Percentiles rank a stretch among this genome's conserved stretches.
Evolutionary conservation across 2,797 vertebrate species (phyloP).

Genomic region (Adelosebastes latens): DNA sequence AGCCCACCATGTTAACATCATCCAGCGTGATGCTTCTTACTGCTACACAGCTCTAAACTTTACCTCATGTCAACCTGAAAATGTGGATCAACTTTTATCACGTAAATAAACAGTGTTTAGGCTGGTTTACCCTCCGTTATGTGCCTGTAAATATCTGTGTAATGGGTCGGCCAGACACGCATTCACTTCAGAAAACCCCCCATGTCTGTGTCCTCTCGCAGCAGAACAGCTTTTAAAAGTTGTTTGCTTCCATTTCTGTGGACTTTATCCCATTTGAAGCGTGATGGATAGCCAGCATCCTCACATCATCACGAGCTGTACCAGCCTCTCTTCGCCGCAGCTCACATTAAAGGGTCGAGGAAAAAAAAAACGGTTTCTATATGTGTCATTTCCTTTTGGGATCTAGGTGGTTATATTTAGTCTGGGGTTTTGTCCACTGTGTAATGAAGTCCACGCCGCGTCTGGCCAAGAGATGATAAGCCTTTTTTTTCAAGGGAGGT

Average conservation of each 20-base stretch:
- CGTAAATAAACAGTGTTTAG: background rate
- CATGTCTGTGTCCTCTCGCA: conserved; percentile 1
- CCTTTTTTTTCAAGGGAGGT: conserved; percentile 59
- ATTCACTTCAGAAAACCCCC: background rate
- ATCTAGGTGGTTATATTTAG: conserved; percentile 62
- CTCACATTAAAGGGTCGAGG: conserved; percentile 16
- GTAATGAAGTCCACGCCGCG: conserved; percentile 52
- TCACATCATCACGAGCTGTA: conserved; percentile 19
- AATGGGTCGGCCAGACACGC: background rate
- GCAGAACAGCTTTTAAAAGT: conserved; percentile 29
- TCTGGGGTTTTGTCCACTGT: conserved; percentile 57
- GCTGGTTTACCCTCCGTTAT: conserved; percentile 1
- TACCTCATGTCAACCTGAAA: background rate
- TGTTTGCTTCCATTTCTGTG: conserved; percentile 36
- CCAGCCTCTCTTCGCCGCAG: background rate
- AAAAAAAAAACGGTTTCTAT: conserved; percentile 38
- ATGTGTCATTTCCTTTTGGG: conserved; percentile 45
- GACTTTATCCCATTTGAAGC: conserved; percentile 37
- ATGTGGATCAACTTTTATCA: background rate
- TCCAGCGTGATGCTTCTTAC: background rate
- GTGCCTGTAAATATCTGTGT: background rate
- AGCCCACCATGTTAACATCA: background rate
- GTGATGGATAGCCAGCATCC: conserved; percentile 39
- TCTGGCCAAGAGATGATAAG: conserved; percentile 61
- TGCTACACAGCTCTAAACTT: background rate